Evolutionary conservation across 1,140 invertebrate genomes (phyloP), one percentile per base, ranked within the genome.

Genomic region (Reticulitermes speratus): DNA sequence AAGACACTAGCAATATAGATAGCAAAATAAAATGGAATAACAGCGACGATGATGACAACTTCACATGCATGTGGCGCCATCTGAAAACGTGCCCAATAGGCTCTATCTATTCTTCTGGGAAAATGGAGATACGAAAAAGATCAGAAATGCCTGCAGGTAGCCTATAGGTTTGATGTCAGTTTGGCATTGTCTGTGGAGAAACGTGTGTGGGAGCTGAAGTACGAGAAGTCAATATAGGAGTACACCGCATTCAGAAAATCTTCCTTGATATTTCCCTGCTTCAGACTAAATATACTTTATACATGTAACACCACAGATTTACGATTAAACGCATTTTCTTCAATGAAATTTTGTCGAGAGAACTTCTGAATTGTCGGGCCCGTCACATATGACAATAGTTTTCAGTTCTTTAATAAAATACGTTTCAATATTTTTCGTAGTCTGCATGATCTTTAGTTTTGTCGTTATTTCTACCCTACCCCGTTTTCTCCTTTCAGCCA

Each of bases 51-150:
- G 59, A 21, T 65, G 59, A 65, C 12, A 25, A 12, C 65, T 30
- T 7, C 25, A 75, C n/a, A 75, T 9, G 65, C 65, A 14, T 30
- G 65, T 75, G 65, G n/a, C 52, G 52, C 3, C 3, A 55, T 21
- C 52, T 55, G 52, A 16, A 55, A 16, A 21, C 65, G 65, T 75
- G 65, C n/a, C 65, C 65, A 75, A 75, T 75, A 75, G 65, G 65
- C 65, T 75, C 65, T 75, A 75, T 75, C 65, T 75, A 75, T 75
- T 75, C 65, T 75, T 75, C 65, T 65, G 65, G 65, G 65, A 30
- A 75, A 75, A 75, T 30, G 65, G 25, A 75, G 65, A 75, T 75
- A 25, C 65, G 65, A 25, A 0, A 30, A 8, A n/a, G 65, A 30
- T 25, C 6, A 75, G 65, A 30, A 75, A 75, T 75, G n/a, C 25